These are phyloP conservation scores for Molossus alvarezi DNA, from an alignment of 2,797 vertebrate genomes.

Conservation along the genomic window DNA sequence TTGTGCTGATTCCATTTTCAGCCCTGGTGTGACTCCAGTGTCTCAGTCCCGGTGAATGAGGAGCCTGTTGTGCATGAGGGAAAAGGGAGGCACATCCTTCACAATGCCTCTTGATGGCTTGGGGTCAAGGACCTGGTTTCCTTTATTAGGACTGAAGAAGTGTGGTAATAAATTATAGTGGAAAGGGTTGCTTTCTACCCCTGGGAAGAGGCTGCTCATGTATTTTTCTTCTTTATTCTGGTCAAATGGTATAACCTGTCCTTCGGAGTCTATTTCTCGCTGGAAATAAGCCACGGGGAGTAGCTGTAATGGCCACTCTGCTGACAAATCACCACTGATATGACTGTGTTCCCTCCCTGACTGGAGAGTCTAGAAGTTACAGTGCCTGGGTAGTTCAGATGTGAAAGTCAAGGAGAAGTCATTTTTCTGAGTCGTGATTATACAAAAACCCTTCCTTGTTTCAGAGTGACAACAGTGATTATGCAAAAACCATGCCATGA, in stretches of 20 bases:
- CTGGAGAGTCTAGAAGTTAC: neutral
- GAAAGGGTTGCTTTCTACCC: neutral
- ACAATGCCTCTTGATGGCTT: neutral
- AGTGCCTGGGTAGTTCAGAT: neutral
- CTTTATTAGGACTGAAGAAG: neutral
- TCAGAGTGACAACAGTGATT: neutral
- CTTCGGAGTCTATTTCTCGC: neutral
- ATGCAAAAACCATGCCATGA: neutral
- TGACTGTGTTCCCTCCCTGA: neutral
- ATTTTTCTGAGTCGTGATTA: neutral
- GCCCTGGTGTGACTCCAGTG: neutral
- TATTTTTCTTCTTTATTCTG: conserved; percentile 63
- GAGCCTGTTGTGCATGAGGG: neutral
- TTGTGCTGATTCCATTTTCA: neutral
- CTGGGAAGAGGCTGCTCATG: neutral
- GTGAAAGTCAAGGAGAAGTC: neutral
- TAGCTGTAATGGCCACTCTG: neutral
- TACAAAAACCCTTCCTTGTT: neutral
- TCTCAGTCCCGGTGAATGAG: neutral
- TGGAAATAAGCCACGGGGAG: conserved; percentile 21
- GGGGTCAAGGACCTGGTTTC: neutral
- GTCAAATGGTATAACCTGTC: neutral
- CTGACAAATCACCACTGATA: neutral
- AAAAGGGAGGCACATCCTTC: neutral
- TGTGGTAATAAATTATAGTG: neutral